Percentiles rank a stretch among this genome's conserved stretches.
These are phyloP conservation scores for Tragelaphus buxtoni DNA, from an alignment of 2,113 vertebrate species.

Conservation along the genomic window DNA sequence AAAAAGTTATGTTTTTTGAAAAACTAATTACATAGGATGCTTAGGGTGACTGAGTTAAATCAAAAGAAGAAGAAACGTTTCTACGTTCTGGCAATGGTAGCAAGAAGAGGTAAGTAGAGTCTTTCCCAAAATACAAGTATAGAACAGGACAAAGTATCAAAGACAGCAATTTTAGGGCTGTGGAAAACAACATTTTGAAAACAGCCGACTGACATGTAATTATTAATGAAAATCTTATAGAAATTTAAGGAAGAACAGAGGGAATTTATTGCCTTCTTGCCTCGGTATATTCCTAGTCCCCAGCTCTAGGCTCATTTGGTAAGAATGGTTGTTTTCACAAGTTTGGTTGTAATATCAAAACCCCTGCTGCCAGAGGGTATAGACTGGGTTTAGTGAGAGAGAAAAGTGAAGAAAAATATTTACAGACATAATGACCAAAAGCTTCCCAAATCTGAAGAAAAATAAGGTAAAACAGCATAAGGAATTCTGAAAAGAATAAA, in stretches of 20 bases:
- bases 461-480: neutral
- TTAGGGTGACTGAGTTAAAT: neutral
- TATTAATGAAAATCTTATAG: neutral
- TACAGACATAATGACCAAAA: neutral
- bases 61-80: neutral
- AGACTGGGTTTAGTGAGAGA: neutral
- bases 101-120: neutral
- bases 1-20: neutral
- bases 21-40: neutral
- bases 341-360: neutral
- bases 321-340: neutral
- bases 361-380: neutral
- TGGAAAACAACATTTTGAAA: neutral
- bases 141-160: neutral
- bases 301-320: neutral
- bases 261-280: neutral
- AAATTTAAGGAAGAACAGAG: neutral
- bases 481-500: neutral
- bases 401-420: neutral
- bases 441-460: neutral
- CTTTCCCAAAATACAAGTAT: neutral
- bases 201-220: neutral
- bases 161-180: neutral
- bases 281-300: accelerated
- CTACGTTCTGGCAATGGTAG: neutral